phyloP scores from a whole-genome alignment of 2,888 invertebrate species.

The Tribolium freemani region DNA sequence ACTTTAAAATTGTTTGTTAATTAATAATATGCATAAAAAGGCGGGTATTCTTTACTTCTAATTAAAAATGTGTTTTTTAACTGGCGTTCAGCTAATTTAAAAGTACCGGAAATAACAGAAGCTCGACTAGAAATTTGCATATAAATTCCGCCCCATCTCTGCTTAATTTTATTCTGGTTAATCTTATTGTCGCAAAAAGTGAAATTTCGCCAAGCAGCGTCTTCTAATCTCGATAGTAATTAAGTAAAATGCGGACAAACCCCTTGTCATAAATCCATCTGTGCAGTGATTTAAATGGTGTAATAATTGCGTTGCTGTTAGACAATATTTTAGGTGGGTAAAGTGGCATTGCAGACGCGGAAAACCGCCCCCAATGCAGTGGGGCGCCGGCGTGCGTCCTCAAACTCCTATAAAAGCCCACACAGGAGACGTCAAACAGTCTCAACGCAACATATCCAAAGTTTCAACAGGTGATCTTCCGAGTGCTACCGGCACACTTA shows the following conservation, averaged over 20 bases:
- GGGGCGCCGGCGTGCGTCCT: slow-evolving; percentile 55
- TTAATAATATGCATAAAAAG: no score
- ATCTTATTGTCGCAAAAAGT: slow-evolving; percentile 7
- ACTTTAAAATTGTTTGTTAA: no score
- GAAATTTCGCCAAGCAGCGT: slow-evolving; percentile 2
- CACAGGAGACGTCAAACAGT: slow-evolving; percentile 52
- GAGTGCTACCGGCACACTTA: slow-evolving; percentile 29
- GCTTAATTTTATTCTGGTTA: slow-evolving; percentile 4
- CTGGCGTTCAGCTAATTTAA: background rate
- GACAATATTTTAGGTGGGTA: slow-evolving; percentile 33
- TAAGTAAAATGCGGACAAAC: background rate
- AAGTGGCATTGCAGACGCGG: slow-evolving; percentile 31
- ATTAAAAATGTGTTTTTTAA: background rate
- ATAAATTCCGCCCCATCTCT: slow-evolving; percentile 8
- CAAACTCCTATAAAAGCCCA: slow-evolving; percentile 55
- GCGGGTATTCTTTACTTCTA: no score
- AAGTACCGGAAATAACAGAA: slow-evolving; percentile 14
- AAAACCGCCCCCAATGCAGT: slow-evolving; percentile 41
- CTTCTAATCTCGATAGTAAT: background rate
- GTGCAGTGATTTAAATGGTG: slow-evolving; percentile 11
- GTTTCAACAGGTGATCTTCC: slow-evolving; percentile 53
- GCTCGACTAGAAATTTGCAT: slow-evolving; percentile 5
- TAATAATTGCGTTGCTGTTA: slow-evolving; percentile 1
- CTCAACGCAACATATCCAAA: slow-evolving; percentile 51
- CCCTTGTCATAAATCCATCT: background rate